These are phyloP conservation scores for Orthonyx spaldingii DNA, from an alignment of 2,113 vertebrate species.

Conservation along the genomic window DNA sequence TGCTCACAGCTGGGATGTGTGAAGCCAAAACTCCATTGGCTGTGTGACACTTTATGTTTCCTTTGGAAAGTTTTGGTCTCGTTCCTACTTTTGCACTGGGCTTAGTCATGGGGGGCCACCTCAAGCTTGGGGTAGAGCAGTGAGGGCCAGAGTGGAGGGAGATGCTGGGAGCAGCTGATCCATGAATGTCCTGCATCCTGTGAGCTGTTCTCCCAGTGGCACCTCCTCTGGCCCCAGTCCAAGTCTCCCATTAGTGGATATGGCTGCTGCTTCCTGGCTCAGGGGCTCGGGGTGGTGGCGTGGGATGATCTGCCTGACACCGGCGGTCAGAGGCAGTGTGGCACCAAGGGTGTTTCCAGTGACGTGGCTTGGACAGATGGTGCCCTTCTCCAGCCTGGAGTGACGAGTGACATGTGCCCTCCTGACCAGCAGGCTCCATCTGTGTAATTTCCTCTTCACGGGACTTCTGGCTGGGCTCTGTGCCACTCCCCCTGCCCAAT, in stretches of 20 bases:
- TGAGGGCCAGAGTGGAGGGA: neutral
- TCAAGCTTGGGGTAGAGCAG: neutral
- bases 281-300: neutral
- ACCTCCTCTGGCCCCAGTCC: neutral
- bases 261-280: rapidly evolving
- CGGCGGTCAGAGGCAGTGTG: rapidly evolving
- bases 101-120: neutral
- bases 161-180: neutral
- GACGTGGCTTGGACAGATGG: constrained; percentile 44
- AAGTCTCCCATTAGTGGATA: rapidly evolving
- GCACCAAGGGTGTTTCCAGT: neutral
- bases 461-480: neutral
- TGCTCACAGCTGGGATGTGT: neutral
- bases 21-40: neutral
- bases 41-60: neutral
- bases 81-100: neutral
- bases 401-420: neutral
- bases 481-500: neutral
- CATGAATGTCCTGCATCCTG: neutral
- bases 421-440: constrained; percentile 18
- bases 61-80: neutral
- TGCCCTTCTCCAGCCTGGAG: neutral
- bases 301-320: rapidly evolving
- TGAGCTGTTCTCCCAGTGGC: neutral
- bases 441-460: constrained; percentile 3